These are phyloP conservation scores for Centropus unirufus DNA, from an alignment of 2,113 vertebrate genomes.

Conservation along the genomic window DNA sequence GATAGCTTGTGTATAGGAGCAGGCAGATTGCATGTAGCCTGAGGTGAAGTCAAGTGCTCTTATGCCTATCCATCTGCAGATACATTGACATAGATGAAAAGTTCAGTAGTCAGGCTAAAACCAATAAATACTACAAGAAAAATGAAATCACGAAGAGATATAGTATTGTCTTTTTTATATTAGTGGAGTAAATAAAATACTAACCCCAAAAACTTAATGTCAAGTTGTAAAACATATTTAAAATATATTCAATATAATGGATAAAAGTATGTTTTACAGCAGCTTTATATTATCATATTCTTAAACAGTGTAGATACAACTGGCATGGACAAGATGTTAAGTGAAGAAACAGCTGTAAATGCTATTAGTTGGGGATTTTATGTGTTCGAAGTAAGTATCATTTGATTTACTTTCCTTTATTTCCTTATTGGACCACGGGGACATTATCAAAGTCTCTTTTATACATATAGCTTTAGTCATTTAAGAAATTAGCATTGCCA, in stretches of 20 bases:
- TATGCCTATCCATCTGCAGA: not conserved
- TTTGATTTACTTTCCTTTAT: not conserved
- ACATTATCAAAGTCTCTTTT: not conserved
- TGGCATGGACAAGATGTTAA: not conserved
- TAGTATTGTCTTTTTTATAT: not conserved
- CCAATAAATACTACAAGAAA: not conserved
- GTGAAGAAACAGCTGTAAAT: not conserved
- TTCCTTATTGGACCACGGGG: not conserved
- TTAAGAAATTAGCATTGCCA: not conserved
- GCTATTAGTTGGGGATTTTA: not conserved
- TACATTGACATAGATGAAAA: not conserved
- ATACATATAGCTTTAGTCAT: not conserved
- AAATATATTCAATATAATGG: not conserved
- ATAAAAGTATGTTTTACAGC: not conserved
- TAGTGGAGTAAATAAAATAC: not conserved
- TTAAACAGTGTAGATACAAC: not conserved
- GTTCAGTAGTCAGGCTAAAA: not conserved
- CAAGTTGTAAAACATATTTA: not conserved
- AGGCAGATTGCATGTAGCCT: not conserved
- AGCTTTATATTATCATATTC: not conserved
- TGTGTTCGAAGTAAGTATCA: not conserved
- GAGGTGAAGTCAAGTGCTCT: not conserved
- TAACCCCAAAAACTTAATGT: not conserved
- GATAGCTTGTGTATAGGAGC: not conserved
- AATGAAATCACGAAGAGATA: not conserved